Evolutionary conservation across 2,888 invertebrate genomes (phyloP).

Genomic region (Caenorhabditis imperialis): DNA sequence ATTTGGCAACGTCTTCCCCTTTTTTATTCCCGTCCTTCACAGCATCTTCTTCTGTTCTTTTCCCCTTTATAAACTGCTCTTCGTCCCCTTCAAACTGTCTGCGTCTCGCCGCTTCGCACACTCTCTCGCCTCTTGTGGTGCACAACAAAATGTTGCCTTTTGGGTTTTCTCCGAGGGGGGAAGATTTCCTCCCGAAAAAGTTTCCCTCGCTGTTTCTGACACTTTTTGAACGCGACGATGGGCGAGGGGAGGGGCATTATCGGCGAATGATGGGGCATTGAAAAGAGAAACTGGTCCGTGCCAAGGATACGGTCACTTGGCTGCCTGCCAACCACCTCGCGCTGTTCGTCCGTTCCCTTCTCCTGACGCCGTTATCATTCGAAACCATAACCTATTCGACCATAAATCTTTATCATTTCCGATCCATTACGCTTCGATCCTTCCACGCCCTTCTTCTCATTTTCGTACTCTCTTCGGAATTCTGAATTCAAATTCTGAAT

Average conservation of each 20-base stretch:
- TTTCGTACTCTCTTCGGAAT: too few relatives aligned
- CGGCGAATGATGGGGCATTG: constrained; percentile 8
- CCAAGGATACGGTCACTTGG: too few relatives aligned
- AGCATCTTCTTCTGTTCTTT: constrained; percentile 15
- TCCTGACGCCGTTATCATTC: too few relatives aligned
- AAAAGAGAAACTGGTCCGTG: too few relatives aligned
- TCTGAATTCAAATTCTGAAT: too few relatives aligned
- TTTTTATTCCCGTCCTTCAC: constrained; percentile 11
- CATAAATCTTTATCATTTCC: constrained; percentile 12
- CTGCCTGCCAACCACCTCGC: too few relatives aligned
- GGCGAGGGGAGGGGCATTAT: constrained; percentile 7
- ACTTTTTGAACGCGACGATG: constrained; percentile 28
- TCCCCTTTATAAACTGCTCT: constrained; percentile 34
- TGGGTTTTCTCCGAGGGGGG: constrained; percentile 47
- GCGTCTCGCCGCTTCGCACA: too few relatives aligned
- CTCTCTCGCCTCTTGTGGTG: constrained; percentile 3
- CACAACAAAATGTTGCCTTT: constrained; percentile 45
- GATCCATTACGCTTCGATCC: constrained; percentile 20
- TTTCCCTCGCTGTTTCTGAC: constrained; percentile 28
- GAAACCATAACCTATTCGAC: too few relatives aligned
- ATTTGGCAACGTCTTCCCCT: constrained; percentile 10
- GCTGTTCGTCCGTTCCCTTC: too few relatives aligned
- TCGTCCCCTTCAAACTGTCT: constrained; percentile 10
- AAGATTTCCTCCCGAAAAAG: constrained; percentile 28
- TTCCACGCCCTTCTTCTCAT: constrained; percentile 18